A percentile compares a stretch with the other conserved stretches of the same genome.
Conservation (phyloP, 2,888 invertebrate genomes). For the Bruchidius siliquastri region DNA sequence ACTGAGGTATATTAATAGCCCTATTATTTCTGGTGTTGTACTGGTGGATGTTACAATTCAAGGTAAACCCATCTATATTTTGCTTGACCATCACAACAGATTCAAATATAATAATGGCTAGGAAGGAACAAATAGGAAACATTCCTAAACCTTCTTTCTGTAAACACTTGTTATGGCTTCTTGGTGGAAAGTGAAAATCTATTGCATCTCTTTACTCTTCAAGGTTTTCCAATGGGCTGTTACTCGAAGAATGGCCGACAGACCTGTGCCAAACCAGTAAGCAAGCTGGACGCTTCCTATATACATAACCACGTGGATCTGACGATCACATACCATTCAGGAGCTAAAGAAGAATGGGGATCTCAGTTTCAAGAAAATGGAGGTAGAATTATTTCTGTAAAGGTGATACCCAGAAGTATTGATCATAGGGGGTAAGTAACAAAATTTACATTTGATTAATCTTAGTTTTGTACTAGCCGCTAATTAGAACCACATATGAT, state of each 20-base stretch:
- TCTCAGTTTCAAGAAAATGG: constrained; percentile 70
- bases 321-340: constrained; percentile 88
- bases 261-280: constrained; percentile 32
- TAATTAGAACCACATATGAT: too few relatives aligned
- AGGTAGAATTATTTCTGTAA: constrained; percentile 83
- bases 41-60: too few relatives aligned
- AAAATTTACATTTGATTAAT: too few relatives aligned
- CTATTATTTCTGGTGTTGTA: too few relatives aligned
- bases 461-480: neutral
- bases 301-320: constrained; percentile 97
- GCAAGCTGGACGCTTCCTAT: constrained; percentile 70
- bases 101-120: too few relatives aligned
- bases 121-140: too few relatives aligned
- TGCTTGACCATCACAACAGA: too few relatives aligned
- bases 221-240: constrained; percentile 91
- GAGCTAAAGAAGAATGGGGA: constrained; percentile 83
- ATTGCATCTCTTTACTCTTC: neutral
- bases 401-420: constrained; percentile 52
- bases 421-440: constrained; percentile 37
- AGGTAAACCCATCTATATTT: too few relatives aligned
- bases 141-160: too few relatives aligned
- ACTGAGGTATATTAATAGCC: too few relatives aligned
- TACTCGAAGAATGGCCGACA: constrained; percentile 36
- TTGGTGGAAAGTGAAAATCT: neutral
- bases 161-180: constrained; percentile 48